Evolutionary conservation across 2,113 vertebrate genomes (phyloP), one percentile per base, ranked within the genome.

Genomic region (Capra hircus): DNA sequence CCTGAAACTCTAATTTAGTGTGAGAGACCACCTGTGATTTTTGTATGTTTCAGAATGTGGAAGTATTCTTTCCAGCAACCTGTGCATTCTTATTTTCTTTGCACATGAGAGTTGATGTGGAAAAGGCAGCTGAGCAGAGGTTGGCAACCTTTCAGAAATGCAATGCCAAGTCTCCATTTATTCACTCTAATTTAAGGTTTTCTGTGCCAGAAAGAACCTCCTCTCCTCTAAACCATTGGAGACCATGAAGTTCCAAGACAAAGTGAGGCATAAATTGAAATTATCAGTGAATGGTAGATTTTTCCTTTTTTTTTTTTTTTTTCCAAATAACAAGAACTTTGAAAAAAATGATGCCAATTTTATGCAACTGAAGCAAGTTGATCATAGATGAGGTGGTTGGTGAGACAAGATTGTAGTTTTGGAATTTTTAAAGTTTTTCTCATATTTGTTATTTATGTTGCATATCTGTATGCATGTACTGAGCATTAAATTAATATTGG

Each of bases 1-100:
- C n/a, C 92, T 90, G 81, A 96, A 97, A 97, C 80, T 90, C 83
- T 91, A 96, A 96, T 96, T 98, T 90, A 82, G 94, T 92, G 57
- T 96, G 57, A 57, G 52, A 88, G 88, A 91, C 94, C 74, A 97
- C 95, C 90, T 95, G 95, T 97, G 95, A 95, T 62, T 91, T 96
- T 88, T 88, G 71, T 96, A 23, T 53, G 89, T 96, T 98, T 97
- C 90, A 53, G 36, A 92, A 90, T 81, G 52, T 62, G 64, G 25
- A 95, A 92, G n/a, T 88, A 43, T 95, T 80, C 48, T 87, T 94
- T 84, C 71, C 90, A 78, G 92, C 13, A 90, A 94, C 87, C 52
- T 60, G 60, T 90, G 50, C 91, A 36, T 95, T 96, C 96, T 80
- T 74, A 82, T 85, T 96, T 93, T n/a, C 50, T 88, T 97, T 97